Evolutionary conservation across 2,888 invertebrate genomes (phyloP).

Genomic region (Rhimphoctona megacephalus): DNA sequence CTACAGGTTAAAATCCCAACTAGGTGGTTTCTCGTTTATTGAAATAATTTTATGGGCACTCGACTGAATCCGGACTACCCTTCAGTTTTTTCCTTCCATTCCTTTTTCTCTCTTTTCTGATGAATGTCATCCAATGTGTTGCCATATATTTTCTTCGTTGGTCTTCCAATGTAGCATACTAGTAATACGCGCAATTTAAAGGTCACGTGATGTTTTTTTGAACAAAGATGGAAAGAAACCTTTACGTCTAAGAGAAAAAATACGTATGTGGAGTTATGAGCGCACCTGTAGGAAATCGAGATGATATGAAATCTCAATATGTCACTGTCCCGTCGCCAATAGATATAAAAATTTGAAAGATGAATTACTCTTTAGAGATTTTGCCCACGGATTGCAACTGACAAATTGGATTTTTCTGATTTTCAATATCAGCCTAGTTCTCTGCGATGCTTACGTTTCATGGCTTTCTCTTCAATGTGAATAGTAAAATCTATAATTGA

Average conservation of each 20-base stretch:
- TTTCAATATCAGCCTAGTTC: neutral
- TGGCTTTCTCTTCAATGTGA: neutral
- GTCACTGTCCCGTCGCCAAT: neutral
- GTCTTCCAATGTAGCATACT: neutral
- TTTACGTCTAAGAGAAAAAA: neutral
- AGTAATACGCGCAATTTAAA: constrained; percentile 18
- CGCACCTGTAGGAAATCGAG: neutral
- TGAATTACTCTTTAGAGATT: neutral
- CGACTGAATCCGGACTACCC: constrained; percentile 21
- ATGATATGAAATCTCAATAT: neutral
- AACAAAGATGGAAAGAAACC: constrained; percentile 34
- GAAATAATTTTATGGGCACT: constrained; percentile 78
- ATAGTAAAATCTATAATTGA: neutral
- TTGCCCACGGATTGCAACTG: neutral
- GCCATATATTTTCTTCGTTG: constrained; percentile 21
- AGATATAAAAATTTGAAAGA: neutral
- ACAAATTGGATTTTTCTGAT: neutral
- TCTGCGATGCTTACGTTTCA: neutral
- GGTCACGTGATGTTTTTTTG: constrained; percentile 41
- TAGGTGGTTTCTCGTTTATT: constrained; percentile 76
- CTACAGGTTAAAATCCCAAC: constrained; percentile 81
- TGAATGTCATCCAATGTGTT: constrained; percentile 23
- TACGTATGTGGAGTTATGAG: neutral
- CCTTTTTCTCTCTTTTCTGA: constrained; percentile 9
- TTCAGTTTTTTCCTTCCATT: constrained; percentile 10